Conservation (phyloP, 2,797 vertebrate genomes). For the Phyllotis vaccarum region DNA sequence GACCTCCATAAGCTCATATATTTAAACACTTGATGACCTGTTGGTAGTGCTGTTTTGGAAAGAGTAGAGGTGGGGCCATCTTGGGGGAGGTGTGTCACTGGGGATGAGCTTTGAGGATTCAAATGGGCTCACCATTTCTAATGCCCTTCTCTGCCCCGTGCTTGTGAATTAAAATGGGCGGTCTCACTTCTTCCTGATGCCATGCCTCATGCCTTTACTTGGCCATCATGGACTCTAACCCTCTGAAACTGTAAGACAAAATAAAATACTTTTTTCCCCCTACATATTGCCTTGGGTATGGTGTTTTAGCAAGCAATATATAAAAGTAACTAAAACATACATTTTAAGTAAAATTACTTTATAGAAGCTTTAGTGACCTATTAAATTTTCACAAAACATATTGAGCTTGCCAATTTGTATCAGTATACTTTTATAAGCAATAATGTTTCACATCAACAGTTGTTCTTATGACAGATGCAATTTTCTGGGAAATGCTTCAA, state of each 20-base stretch:
- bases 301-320: too few species aligned
- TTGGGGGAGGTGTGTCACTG: background rate
- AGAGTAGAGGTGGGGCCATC: background rate
- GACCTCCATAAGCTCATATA: background rate
- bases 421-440: slow-evolving; percentile 58
- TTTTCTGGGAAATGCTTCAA: slow-evolving; percentile 48
- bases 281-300: background rate
- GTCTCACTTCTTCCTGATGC: background rate
- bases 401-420: background rate
- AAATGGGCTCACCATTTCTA: background rate
- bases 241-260: background rate
- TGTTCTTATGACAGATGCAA: slow-evolving; percentile 34
- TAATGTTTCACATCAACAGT: slow-evolving; percentile 53
- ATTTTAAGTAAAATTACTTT: slow-evolving; percentile 51
- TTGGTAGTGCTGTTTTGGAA: background rate
- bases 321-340: background rate
- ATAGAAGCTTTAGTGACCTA: slow-evolving; percentile 7
- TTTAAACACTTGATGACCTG: background rate
- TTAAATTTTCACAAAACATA: slow-evolving; percentile 46
- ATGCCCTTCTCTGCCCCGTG: background rate
- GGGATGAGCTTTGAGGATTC: background rate
- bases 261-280: background rate
- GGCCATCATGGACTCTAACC: background rate
- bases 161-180: background rate
- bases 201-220: background rate